phyloP scores from a whole-genome alignment of 92 coral and sea anemone genomes.

The Siderastrea radians region DNA sequence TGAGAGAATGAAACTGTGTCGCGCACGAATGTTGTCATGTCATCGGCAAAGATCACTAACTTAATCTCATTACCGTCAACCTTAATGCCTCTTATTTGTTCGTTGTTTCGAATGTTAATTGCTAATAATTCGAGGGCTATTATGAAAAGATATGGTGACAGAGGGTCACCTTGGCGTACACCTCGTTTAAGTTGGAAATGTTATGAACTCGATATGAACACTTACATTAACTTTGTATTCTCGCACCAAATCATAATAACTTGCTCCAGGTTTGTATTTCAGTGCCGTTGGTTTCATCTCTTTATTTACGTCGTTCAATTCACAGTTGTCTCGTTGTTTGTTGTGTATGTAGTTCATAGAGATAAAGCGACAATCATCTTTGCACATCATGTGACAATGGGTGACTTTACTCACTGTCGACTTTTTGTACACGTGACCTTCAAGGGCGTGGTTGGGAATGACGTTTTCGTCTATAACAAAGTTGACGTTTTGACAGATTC shows the following conservation, averaged over 20 bases:
- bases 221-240: background rate
- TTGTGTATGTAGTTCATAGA: slow-evolving; percentile 14
- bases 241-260: slow-evolving; percentile 33
- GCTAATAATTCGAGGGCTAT: too few relatives aligned
- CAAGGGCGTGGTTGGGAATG: slow-evolving; percentile 8
- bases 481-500: background rate
- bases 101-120: too few relatives aligned
- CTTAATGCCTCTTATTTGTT: too few relatives aligned
- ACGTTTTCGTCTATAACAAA: slow-evolving; percentile 16
- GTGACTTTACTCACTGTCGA: background rate
- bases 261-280: background rate
- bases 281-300: slow-evolving; percentile 15
- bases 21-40: too few relatives aligned
- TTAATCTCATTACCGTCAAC: too few relatives aligned
- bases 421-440: slow-evolving; percentile 26
- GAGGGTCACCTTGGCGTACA: too few relatives aligned
- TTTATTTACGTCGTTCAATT: slow-evolving; percentile 21
- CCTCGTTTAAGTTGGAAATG: too few relatives aligned
- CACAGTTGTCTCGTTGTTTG: background rate
- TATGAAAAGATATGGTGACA: too few relatives aligned
- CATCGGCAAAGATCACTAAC: too few relatives aligned
- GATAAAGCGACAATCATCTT: slow-evolving; percentile 22
- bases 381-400: slow-evolving; percentile 18
- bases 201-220: background rate
- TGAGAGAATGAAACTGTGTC: too few relatives aligned